Base-by-base conservation (phyloP, 2,797 vertebrate species). In the Hoplostethus atlanticus region DNA sequence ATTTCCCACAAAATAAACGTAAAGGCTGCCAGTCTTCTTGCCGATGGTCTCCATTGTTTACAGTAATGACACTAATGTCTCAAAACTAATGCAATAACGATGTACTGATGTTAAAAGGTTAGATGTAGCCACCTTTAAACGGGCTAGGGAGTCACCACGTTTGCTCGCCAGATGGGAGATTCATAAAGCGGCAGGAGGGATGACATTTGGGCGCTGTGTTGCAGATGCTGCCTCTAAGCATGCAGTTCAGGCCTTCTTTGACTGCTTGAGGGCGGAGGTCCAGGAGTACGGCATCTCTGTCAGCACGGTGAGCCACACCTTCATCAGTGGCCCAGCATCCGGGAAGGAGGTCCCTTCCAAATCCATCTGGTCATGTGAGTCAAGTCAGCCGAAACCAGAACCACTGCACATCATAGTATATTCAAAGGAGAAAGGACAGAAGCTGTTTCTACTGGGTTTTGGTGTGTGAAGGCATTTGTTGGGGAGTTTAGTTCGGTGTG, bases 191-290 rank as follows among this genome's bases (percentile, higher is more conserved):
- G 16, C 16, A 25, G 21, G 8, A 25, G n/a, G 10, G 4, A 52
- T 34, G 6, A 4, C 6, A 10, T 2, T 42, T 10, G 9, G 10
- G 40, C 10, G 40, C 9, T 4, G 21, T 56, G 16, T 63, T 84
- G 13, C 69, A 99, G 97, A 99, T n/a, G 95, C 97, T 4, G 98
- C 97, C 58, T 98, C 98, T 8, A 99, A 98, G 83, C 98, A 99
- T 0, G 98, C 97, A 0, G 94, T 95, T 2, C 95, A 96, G n/a
- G 97, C 97, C 0, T 99, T 99, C 90, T 98, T 98, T 13, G 98
- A 99, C 82, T 97, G 96, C 44, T 91, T 99, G 76, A 87, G 98
- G 60, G 96, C 97, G 0, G 98, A 99, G 73, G 96, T 99, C 83
- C 95, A 97, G 60, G 97, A 98, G 73, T 97, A 93, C 0, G 94